A percentile compares a stretch with the other conserved stretches of the same genome.
Evolutionary conservation across 2,797 vertebrate genomes (phyloP).

Genomic region (Gobio occitaniae): DNA sequence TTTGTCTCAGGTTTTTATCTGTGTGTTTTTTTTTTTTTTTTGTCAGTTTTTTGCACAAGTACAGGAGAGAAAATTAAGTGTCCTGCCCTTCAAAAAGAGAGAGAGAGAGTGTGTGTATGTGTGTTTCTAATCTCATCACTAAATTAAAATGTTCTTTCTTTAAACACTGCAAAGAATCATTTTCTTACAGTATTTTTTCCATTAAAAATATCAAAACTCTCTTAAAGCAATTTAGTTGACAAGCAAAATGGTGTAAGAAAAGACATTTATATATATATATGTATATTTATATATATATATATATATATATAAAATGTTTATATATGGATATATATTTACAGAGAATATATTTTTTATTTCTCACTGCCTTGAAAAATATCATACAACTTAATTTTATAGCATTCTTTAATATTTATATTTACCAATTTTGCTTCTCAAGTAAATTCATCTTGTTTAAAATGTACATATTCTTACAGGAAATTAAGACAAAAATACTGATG

Average conservation of each 20-base stretch:
- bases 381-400: too few species aligned
- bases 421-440: not conserved
- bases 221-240: not conserved
- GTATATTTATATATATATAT: too few species aligned
- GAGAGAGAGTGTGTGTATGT: not conserved
- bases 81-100: not conserved
- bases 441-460: not conserved
- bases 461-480: not conserved
- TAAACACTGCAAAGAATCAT: not conserved
- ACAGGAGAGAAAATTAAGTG: not conserved
- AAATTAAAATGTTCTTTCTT: not conserved
- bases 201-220: not conserved
- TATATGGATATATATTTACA: not conserved
- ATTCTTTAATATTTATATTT: not conserved
- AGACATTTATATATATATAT: not conserved
- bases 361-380: not conserved
- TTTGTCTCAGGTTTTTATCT: conserved; percentile 75
- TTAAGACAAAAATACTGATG: not conserved
- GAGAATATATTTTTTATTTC: not conserved
- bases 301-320: too few species aligned
- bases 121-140: not conserved
- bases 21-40: conserved; percentile 7
- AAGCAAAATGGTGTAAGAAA: not conserved
- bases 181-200: not conserved
- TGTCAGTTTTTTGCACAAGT: conserved; percentile 20